These are phyloP conservation scores for Irena cyanogastra DNA, from an alignment of 2,113 vertebrate genomes.

Conservation along the genomic window DNA sequence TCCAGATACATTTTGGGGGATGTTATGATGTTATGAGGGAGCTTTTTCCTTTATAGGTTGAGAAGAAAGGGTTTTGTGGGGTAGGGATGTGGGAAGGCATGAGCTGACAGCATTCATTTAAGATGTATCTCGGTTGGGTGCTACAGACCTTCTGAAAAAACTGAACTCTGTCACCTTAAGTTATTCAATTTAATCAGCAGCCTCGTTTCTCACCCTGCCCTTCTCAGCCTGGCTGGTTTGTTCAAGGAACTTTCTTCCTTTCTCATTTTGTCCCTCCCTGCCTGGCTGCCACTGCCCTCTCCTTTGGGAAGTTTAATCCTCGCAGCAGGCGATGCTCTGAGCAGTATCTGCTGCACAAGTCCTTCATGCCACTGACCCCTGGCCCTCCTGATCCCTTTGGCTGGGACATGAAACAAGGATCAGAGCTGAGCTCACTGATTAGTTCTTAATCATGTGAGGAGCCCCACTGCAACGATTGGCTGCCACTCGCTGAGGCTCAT, in stretches of 20 bases:
- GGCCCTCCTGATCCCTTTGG: not conserved
- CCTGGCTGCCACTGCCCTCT: not conserved
- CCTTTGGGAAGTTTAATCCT: not conserved
- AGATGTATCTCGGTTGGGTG: accelerated
- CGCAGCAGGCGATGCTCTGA: accelerated
- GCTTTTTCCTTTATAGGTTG: not conserved
- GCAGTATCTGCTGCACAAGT: not conserved
- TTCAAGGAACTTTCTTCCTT: not conserved
- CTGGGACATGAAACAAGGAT: not conserved
- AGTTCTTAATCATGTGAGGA: not conserved
- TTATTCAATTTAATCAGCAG: not conserved
- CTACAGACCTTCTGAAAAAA: not conserved
- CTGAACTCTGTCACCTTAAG: not conserved
- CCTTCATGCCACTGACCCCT: not conserved
- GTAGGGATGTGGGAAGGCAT: not conserved
- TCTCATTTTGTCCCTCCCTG: not conserved
- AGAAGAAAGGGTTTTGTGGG: not conserved
- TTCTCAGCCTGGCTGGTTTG: not conserved
- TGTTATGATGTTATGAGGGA: not conserved
- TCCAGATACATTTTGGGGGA: not conserved
- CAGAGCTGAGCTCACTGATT: not conserved
- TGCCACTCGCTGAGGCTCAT: not conserved
- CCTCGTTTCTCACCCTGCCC: not conserved
- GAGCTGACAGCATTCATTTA: not conserved
- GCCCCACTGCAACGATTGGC: not conserved